Evolutionary conservation across 2,888 invertebrate species (phyloP), one percentile per base, ranked within the genome.

Genomic region (Thymelicus lineola): DNA sequence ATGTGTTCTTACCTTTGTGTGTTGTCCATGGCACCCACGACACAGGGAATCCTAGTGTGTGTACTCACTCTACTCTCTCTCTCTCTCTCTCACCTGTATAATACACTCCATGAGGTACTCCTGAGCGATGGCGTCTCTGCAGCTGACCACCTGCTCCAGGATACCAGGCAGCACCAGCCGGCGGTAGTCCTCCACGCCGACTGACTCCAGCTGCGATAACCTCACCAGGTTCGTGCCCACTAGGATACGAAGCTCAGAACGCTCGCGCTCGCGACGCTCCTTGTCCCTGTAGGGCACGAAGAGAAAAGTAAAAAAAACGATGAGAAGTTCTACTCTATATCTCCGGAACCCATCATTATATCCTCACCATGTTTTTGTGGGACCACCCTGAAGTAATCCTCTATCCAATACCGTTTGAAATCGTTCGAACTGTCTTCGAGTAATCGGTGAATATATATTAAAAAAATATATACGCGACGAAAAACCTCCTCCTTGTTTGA

Each of bases 61-160:
- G 28, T 28, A 28, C 28, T 28, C 28, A 28, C 28, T 28, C 28
- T 28, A 28, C 28, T 5, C 4, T 28, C 28, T 28, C n/a, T n/a
- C n/a, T n/a, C n/a, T n/a, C n/a, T n/a, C 38, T 12, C 42, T 60
- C 14, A 97, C 98, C 95, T 99, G 99, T 86, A 99, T 99, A 71
- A 99, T 98, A 85, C 99, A 99, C 89, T 99, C 99, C 99, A 99
- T 99, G 28, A 99, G 95, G 89, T 99, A 99, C 92, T 99, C 99
- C 93, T 99, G 99, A 0, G 99, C 99, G 73, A 99, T 99, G 0
- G 99, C 98, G 92, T 99, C 99, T 73, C 98, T 94, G 84, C 99
- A 99, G 86, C 98, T 99, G 66, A 99, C 99, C 20, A 98, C 98
- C 93, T 99, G 99, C 86, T 99, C 99, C 83, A 99, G 94, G 75